These are phyloP conservation scores for Gastrophryne carolinensis DNA, from an alignment of 2,797 vertebrate species.

Conservation along the genomic window DNA sequence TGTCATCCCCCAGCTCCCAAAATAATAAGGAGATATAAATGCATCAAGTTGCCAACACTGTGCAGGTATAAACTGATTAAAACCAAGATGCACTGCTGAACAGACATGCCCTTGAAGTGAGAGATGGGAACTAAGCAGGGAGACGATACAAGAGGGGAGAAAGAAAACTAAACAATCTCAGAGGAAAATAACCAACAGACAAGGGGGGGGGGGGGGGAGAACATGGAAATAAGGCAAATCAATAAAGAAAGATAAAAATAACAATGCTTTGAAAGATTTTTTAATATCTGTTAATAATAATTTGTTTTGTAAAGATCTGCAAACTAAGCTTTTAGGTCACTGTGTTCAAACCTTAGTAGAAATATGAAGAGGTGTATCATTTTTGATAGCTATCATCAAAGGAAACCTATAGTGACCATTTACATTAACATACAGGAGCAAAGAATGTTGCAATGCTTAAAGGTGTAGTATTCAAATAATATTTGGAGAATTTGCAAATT, in stretches of 20 bases:
- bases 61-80: constrained; percentile 54
- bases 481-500: no score
- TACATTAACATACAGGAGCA: no score
- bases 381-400: no score
- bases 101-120: constrained; percentile 63
- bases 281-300: no score
- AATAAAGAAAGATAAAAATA: neutral
- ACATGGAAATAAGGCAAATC: neutral
- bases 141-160: constrained; percentile 6
- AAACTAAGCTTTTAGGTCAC: no score
- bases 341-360: no score
- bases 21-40: constrained; percentile 76
- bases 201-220: constrained; percentile 23
- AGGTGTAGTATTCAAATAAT: no score
- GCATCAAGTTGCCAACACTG: constrained; percentile 66
- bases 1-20: constrained; percentile 65
- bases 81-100: constrained; percentile 53
- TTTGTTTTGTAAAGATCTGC: no score
- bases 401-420: no score
- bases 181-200: constrained; percentile 18
- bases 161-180: constrained; percentile 32
- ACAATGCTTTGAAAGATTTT: neutral
- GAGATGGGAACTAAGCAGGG: constrained; percentile 56
- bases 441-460: no score
- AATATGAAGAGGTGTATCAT: no score